A percentile compares a stretch with the other conserved stretches of the same genome.
Conservation (phyloP, 2,888 invertebrate genomes). For the Aspidiotus destructor region DNA sequence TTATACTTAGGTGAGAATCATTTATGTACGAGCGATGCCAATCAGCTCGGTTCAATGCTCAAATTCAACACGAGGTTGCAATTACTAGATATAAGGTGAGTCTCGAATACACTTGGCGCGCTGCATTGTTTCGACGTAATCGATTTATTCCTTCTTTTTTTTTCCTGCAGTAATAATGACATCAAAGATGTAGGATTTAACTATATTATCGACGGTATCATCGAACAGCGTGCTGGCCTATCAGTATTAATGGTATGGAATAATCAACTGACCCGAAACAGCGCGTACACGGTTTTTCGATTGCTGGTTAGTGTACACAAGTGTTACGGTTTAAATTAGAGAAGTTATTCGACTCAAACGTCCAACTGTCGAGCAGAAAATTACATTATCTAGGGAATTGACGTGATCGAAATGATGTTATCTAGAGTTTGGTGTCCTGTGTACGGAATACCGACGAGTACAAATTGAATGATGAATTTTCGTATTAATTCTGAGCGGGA, state of each 20-base stretch:
- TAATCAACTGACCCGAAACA: slow-evolving; percentile 52
- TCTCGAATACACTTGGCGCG: background rate
- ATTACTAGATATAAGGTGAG: slow-evolving; percentile 69
- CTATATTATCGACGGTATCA: slow-evolving; percentile 63
- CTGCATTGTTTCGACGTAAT: background rate
- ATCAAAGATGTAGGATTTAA: slow-evolving; percentile 61
- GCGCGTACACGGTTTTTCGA: slow-evolving; percentile 24
- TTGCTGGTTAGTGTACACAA: slow-evolving; percentile 23
- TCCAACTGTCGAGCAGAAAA: too few species aligned
- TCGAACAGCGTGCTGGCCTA: slow-evolving; percentile 55
- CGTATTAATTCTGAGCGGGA: too few species aligned
- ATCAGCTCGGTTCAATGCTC: slow-evolving; percentile 64
- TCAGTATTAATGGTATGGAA: slow-evolving; percentile 76
- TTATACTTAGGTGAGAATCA: slow-evolving; percentile 75
- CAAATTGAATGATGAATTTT: too few species aligned
- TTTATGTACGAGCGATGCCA: slow-evolving; percentile 62
- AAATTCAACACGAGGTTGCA: slow-evolving; percentile 64
- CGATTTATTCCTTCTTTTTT: background rate
- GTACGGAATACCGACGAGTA: too few species aligned
- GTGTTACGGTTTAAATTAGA: too few species aligned
- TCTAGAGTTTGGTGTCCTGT: too few species aligned
- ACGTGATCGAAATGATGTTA: too few species aligned
- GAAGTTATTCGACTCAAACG: too few species aligned
- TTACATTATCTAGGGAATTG: too few species aligned
- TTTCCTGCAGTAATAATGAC: slow-evolving; percentile 45